A percentile compares a stretch with the other conserved stretches of the same genome.
phyloP scores from a whole-genome alignment of 1,140 invertebrate genomes.

The Diorhabda sublineata region DNA sequence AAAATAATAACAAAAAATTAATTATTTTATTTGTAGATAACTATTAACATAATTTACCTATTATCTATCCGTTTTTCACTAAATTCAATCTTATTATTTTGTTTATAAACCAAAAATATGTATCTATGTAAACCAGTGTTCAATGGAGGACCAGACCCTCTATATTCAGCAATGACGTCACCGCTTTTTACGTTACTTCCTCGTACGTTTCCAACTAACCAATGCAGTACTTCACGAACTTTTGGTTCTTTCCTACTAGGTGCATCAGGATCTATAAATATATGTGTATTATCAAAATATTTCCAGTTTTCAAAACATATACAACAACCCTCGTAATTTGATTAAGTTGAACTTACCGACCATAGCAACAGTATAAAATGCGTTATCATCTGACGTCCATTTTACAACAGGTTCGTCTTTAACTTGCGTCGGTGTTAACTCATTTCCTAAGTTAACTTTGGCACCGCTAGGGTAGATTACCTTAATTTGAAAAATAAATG shows the following conservation, averaged over 20 bases:
- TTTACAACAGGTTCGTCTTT: conserved; percentile 62
- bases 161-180: conserved; percentile 65
- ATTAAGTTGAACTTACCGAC: conserved; percentile 41
- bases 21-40: too few relatives aligned
- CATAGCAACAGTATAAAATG: conserved; percentile 78
- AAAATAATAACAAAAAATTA: conserved; percentile 23
- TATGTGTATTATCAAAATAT: too few relatives aligned
- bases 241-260: conserved; percentile 73
- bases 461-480: conserved; percentile 50
- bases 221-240: conserved; percentile 85
- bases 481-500: neutral
- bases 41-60: conserved; percentile 31
- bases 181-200: conserved; percentile 68
- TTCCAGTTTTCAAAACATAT: too few relatives aligned
- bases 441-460: conserved; percentile 65
- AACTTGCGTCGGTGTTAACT: conserved; percentile 69
- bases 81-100: conserved; percentile 66
- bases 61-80: conserved; percentile 60
- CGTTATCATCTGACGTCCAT: conserved; percentile 58
- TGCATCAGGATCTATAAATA: conserved; percentile 69
- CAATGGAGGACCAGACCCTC: conserved; percentile 81
- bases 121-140: conserved; percentile 87
- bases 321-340: too few relatives aligned
- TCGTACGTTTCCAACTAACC: conserved; percentile 88
- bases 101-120: conserved; percentile 83